Base-by-base conservation (phyloP, 2,888 invertebrate genomes). In the Peribatodes rhomboidaria region DNA sequence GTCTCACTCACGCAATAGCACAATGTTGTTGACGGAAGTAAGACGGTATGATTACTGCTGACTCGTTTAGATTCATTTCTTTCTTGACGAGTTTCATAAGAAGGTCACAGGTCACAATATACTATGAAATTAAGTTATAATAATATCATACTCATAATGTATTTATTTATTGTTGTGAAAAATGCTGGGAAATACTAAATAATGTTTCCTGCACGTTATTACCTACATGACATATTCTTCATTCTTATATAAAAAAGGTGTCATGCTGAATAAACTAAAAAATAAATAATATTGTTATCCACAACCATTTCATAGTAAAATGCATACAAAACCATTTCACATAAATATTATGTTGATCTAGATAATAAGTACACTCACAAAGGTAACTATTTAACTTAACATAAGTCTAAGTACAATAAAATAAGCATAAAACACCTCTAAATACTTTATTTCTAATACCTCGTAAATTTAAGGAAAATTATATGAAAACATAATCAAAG, bases 401-500 rank as follows among this genome's bases (percentile, higher is more conserved):
- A 2, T 35, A 13, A n/a, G 7, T 39, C 18, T 39, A 14, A 54
- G 7, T 10, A 6, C 20, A 54, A 37, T 49, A 54, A 47, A 55
- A 46, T 37, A 44, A 50, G 39, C 55, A 49, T 46, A n/a, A 46
- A 61, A 35, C 52, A 59, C 69, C 53, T 35, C 14, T 18, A 53
- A 3, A 46, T 31, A n/a, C 47, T 11, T 41, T 61, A 65, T 64
- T 52, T 65, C 69, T 80, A 80, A 74, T 80, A 82, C 80, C 82
- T 80, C 78, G 81, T 81, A 80, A 75, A 27, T 27, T 67, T 59
- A 76, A 74, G 70, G 70, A 66, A 74, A 66, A 69, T 42, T 62
- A 46, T 47, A 35, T 58, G 13, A 11, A 41, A 41, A 52, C 33
- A 37, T 53, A 27, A 4, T 27, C 27, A 27, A 4, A 4, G 6